Base-by-base conservation (phyloP, 2,797 vertebrate genomes). In the Pristis pectinata region DNA sequence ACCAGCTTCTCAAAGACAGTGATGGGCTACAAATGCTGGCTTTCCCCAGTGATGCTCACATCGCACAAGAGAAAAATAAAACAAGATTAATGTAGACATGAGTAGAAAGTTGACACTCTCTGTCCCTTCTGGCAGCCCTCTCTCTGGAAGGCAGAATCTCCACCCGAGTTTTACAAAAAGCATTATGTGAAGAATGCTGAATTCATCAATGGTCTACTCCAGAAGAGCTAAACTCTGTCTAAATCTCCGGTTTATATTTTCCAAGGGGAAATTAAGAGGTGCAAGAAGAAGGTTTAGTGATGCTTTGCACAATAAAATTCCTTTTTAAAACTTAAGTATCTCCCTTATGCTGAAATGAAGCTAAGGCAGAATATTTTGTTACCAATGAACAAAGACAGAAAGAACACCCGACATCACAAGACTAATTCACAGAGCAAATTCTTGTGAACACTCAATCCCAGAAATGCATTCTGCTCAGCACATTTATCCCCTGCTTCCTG, bases 401-500 rank as follows among this genome's bases (percentile, higher is more conserved):
- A 11, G 37, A 44, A 24, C 7, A n/a, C 37, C 61, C 41, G 92
- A 64, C 15, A 10, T 53, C 3, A 3, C 3, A 56, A 24, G 61
- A 67, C 24, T 67, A 37, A 70, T 27, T 44, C 89, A 41, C 17
- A 70, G 27, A 89, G 89, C 89, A 67, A 92, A n/a, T 17, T 59
- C 19, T 59, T 89, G 13, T 89, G 85, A 37, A 8, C 89, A 44
- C 3, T 92, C 89, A 92, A 44, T 92, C 61, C 89, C n/a, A 92
- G 61, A 92, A 70, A 92, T 92, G 61, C 67, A n/a, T 61, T 67
- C 24, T 27, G 61, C n/a, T 41, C n/a, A 24, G 37, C 59, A 92
- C 24, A 92, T 92, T 64, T 92, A 92, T 41, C 91, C n/a, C 34
- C 59, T 67, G 11, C 89, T 92, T 92, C 89, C 89, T 92, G 89